phyloP scores from a whole-genome alignment of 2,113 vertebrate species.

The Ia io region DNA sequence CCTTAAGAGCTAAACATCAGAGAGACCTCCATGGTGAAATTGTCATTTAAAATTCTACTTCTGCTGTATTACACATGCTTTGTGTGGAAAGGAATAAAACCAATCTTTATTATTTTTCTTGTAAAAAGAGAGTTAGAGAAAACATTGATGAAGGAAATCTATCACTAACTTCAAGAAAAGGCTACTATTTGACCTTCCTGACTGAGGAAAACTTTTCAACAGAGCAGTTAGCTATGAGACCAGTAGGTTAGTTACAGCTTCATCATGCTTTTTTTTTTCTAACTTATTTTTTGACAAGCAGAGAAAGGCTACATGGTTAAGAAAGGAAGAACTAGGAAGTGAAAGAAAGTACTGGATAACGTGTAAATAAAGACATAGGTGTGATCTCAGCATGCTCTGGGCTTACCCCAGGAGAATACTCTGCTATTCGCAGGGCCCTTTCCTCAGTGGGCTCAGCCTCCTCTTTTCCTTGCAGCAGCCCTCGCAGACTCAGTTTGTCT shows the following conservation, averaged over 20 bases:
- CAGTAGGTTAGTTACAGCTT: neutral
- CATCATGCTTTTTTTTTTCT: neutral
- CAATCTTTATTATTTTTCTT: neutral
- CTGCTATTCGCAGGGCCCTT: too few species aligned
- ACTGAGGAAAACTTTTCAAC: neutral
- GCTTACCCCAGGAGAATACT: neutral
- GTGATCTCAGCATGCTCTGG: fast-evolving
- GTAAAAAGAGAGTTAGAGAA: neutral
- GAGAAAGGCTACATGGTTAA: neutral
- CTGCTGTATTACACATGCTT: neutral
- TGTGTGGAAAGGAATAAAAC: neutral
- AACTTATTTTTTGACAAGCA: neutral
- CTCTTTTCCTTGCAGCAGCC: neutral
- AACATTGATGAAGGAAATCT: neutral
- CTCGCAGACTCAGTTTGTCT: neutral
- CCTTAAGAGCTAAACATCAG: neutral
- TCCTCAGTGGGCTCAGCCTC: neutral
- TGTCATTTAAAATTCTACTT: neutral
- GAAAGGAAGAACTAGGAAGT: neutral
- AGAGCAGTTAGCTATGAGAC: neutral
- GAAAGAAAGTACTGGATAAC: neutral
- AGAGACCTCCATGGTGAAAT: neutral
- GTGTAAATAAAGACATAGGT: neutral
- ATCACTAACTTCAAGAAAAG: neutral
- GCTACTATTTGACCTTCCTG: neutral